Percentiles rank a stretch among this genome's conserved stretches.
Evolutionary conservation across 2,113 vertebrate genomes (phyloP).

Genomic region (Hippopotamus amphibius): DNA sequence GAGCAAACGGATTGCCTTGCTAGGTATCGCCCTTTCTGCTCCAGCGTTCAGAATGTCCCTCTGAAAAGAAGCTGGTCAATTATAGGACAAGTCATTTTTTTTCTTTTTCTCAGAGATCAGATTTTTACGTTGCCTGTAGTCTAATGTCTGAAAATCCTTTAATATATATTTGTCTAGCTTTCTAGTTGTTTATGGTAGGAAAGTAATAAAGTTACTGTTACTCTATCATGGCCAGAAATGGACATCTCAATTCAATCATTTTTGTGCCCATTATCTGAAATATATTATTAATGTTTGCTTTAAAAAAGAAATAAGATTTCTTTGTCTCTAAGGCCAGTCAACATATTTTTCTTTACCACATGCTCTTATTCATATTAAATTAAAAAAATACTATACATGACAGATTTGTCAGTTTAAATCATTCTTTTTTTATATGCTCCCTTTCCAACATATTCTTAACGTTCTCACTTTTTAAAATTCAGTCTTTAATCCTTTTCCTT

Average conservation of each 20-base stretch:
- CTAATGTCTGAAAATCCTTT: neutral
- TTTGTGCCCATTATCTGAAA: neutral
- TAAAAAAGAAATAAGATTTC: neutral
- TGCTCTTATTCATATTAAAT: neutral
- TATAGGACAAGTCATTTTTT: neutral
- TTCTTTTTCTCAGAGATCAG: neutral
- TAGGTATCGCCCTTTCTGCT: neutral
- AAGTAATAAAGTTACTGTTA: neutral
- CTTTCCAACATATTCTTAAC: neutral
- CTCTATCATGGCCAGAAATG: neutral
- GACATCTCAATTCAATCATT: neutral
- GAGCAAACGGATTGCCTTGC: neutral
- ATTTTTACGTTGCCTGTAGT: neutral
- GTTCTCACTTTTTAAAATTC: neutral
- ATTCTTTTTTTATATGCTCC: neutral
- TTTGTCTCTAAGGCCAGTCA: neutral
- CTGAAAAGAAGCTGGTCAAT: neutral
- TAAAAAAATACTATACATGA: neutral
- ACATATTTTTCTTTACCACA: neutral
- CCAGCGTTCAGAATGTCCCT: neutral
- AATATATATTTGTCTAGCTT: neutral
- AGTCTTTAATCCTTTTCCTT: neutral
- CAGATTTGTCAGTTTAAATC: neutral
- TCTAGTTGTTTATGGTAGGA: neutral
- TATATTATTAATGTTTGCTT: neutral